These are phyloP conservation scores for Rhynchotus rufescens DNA, from an alignment of 2,797 vertebrate genomes.

Conservation along the genomic window DNA sequence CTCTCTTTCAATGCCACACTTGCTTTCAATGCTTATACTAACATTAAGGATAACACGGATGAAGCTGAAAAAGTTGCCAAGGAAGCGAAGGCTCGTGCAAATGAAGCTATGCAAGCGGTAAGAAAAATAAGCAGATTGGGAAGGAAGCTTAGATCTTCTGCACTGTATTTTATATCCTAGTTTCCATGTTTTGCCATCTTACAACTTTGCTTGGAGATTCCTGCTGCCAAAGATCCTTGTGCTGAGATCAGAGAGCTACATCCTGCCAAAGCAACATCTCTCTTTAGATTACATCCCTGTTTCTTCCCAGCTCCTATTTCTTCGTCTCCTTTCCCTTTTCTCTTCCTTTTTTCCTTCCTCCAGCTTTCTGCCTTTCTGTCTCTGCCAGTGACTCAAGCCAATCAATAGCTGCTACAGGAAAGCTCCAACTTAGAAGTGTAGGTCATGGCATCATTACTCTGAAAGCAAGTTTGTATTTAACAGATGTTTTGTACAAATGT, in stretches of 20 bases:
- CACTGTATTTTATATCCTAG: not conserved
- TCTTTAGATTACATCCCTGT: not conserved
- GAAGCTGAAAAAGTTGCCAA: constrained; percentile 91
- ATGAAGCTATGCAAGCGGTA: constrained; percentile 89
- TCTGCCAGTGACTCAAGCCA: not conserved
- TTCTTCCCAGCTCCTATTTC: not conserved
- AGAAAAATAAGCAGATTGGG: constrained; percentile 58
- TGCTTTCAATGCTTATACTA: constrained; percentile 95
- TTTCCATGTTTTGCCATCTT: not conserved
- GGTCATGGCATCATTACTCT: not conserved
- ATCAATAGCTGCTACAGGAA: not conserved
- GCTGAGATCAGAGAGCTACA: not conserved
- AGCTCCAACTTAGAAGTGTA: not conserved
- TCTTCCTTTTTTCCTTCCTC: not conserved
- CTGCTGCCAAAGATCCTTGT: not conserved
- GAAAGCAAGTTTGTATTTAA: not conserved
- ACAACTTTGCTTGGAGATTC: not conserved
- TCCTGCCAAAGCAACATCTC: not conserved
- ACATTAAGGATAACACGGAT: constrained; percentile 91
- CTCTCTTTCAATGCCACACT: constrained; percentile 97
- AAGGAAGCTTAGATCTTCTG: not conserved
- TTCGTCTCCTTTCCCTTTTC: not conserved
- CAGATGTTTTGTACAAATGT: not conserved
- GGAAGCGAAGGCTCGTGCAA: constrained; percentile 86
- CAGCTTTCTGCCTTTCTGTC: not conserved